Percentiles rank a stretch among this genome's conserved stretches.
These are phyloP conservation scores for Ochotona curzoniae DNA, from an alignment of 2,113 vertebrate genomes.

Conservation along the genomic window DNA sequence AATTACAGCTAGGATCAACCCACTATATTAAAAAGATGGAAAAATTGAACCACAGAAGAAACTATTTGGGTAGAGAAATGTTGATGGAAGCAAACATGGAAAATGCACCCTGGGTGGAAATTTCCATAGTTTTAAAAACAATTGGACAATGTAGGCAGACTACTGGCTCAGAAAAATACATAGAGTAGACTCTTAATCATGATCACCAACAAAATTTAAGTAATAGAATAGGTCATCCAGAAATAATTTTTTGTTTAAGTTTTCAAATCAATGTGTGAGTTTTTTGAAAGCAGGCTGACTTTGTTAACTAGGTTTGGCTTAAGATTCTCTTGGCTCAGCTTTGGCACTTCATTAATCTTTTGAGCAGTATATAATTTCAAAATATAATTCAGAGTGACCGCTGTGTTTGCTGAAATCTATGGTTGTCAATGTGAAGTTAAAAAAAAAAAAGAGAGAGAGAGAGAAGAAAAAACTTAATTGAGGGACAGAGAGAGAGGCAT, in stretches of 20 bases:
- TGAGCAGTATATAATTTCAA: not conserved
- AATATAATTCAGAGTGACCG: slow-evolving; percentile 22
- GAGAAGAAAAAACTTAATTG: not conserved
- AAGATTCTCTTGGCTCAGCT: not conserved
- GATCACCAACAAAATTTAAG: slow-evolving; percentile 15
- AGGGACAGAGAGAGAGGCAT: slow-evolving; percentile 9
- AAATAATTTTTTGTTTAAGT: slow-evolving; percentile 33
- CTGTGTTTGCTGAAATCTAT: not conserved
- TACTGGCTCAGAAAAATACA: not conserved
- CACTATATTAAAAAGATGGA: slow-evolving; percentile 64
- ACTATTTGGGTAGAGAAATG: slow-evolving; percentile 57
- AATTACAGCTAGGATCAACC: slow-evolving; percentile 36
- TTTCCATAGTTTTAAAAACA: slow-evolving; percentile 61
- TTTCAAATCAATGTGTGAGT: slow-evolving; percentile 24
- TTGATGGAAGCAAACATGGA: slow-evolving; percentile 62
- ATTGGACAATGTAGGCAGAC: not conserved
- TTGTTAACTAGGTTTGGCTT: slow-evolving; percentile 37
- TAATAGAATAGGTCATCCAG: not conserved
- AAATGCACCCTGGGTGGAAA: slow-evolving; percentile 61
- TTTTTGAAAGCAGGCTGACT: not conserved
- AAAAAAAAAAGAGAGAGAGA: too few species aligned
- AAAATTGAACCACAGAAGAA: slow-evolving; percentile 59
- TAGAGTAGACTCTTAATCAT: not conserved
- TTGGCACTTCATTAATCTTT: slow-evolving; percentile 35
- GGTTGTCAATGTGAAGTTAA: not conserved